Evolutionary conservation across 1,140 invertebrate genomes (phyloP).

Genomic region (Drosophila ananassae): DNA sequence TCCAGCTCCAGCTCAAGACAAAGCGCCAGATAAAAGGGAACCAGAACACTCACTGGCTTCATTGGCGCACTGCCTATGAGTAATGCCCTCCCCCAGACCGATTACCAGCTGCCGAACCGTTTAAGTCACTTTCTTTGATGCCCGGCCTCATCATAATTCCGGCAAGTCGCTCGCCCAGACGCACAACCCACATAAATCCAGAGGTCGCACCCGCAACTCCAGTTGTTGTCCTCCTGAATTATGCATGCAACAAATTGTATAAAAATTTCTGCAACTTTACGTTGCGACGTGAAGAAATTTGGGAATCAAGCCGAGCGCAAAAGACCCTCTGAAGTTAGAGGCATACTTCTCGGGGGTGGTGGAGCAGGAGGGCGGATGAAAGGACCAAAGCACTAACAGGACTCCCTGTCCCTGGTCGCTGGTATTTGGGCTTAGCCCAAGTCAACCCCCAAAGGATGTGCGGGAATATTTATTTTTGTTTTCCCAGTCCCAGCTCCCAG

Average conservation of each 20-base stretch:
- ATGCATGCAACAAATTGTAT: slow-evolving; percentile 84
- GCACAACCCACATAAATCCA: slow-evolving; percentile 64
- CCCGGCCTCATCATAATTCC: slow-evolving; percentile 80
- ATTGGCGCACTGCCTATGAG: no score
- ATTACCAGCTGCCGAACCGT: slow-evolving; percentile 23
- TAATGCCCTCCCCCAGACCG: slow-evolving; percentile 18
- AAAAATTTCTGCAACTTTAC: slow-evolving; percentile 82
- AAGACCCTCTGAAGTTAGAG: slow-evolving; percentile 62
- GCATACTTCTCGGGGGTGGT: slow-evolving; percentile 33
- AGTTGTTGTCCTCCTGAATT: slow-evolving; percentile 71
- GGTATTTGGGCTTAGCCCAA: slow-evolving; percentile 35
- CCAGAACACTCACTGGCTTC: no score
- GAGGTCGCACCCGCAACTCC: slow-evolving; percentile 37
- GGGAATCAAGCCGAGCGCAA: slow-evolving; percentile 65
- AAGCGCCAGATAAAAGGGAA: no score
- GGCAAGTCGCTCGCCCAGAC: slow-evolving; percentile 26
- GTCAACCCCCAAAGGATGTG: slow-evolving; percentile 58
- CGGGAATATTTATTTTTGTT: slow-evolving; percentile 30
- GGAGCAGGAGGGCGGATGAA: neutral
- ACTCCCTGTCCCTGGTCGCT: slow-evolving; percentile 32
- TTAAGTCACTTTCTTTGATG: slow-evolving; percentile 51
- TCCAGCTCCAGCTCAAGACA: neutral
- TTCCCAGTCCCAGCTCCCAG: slow-evolving; percentile 11
- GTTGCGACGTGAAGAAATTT: slow-evolving; percentile 80
- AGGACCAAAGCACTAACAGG: slow-evolving; percentile 19